These are phyloP conservation scores for Varroa destructor DNA, from an alignment of 1,140 invertebrate species.

Conservation along the genomic window DNA sequence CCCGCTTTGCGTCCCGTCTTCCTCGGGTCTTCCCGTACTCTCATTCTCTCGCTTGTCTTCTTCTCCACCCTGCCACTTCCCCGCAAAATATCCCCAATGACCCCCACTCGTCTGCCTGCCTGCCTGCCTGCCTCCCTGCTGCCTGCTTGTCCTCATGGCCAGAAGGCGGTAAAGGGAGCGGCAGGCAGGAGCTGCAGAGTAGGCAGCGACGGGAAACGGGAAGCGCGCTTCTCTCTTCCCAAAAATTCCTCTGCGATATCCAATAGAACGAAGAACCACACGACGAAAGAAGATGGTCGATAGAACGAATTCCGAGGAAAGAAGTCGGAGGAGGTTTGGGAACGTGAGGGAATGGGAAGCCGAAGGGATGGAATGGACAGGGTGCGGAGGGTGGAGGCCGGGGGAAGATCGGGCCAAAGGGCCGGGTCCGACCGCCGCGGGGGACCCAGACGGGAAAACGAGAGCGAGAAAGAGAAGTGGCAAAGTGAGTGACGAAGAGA, in stretches of 20 bases:
- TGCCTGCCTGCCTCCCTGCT: not conserved
- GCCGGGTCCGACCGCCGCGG: no score
- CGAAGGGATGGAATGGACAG: conserved; percentile 1
- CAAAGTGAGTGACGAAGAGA: no score
- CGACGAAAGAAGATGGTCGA: conserved; percentile 8
- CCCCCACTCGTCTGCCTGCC: not conserved
- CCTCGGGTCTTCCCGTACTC: no score
- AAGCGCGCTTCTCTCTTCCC: conserved; percentile 23
- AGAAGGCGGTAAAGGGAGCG: conserved; percentile 11
- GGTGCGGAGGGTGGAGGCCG: not conserved
- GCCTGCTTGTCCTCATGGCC: not conserved
- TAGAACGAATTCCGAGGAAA: conserved; percentile 1
- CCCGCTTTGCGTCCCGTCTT: no score
- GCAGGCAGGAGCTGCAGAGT: not conserved
- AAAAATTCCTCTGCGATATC: conserved; percentile 28
- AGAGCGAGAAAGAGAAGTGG: no score
- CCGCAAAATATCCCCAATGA: no score
- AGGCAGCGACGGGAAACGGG: not conserved
- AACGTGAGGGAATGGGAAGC: not conserved
- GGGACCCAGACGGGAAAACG: no score
- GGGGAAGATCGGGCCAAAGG: not conserved
- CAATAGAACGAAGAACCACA: conserved; percentile 12
- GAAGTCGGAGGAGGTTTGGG: not conserved
- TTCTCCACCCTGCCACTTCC: no score
- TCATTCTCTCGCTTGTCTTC: no score